phyloP scores from a whole-genome alignment of 2,113 vertebrate species.

The Zosterops japonicus region DNA sequence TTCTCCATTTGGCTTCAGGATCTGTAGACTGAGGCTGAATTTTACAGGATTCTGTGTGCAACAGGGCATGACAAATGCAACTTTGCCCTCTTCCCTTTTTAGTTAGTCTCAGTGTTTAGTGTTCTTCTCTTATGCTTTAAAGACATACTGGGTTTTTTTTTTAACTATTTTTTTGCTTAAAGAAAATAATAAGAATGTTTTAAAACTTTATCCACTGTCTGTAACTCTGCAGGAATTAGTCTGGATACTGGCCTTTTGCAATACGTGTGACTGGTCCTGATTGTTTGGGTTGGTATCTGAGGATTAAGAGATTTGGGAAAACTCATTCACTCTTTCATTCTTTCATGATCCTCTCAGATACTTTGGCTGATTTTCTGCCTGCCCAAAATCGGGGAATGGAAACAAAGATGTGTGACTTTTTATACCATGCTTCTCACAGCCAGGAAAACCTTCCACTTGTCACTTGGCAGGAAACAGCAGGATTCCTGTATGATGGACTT shows the following conservation, averaged over 20 bases:
- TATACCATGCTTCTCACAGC: neutral
- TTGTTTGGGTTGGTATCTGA: constrained; percentile 15
- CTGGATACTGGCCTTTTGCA: neutral
- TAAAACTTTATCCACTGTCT: neutral
- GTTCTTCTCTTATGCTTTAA: neutral
- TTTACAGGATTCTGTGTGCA: neutral
- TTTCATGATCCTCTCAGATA: neutral
- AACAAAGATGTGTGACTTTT: neutral
- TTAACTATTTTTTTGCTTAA: neutral
- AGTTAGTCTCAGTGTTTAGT: neutral
- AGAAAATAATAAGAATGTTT: neutral
- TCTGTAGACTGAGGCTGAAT: neutral
- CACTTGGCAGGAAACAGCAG: neutral
- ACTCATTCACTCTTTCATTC: neutral
- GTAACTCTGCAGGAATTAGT: neutral
- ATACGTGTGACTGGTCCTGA: neutral
- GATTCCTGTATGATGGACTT: rapidly evolving
- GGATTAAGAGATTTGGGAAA: constrained; percentile 37
- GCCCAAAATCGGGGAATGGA: neutral
- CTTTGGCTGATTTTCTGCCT: neutral
- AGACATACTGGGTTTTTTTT: neutral
- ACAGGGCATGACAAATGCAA: neutral
- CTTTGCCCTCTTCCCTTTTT: neutral
- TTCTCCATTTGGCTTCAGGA: neutral
- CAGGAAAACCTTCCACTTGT: neutral